phyloP scores from a whole-genome alignment of 2,888 invertebrate genomes.

The Hetaerina titia region DNA sequence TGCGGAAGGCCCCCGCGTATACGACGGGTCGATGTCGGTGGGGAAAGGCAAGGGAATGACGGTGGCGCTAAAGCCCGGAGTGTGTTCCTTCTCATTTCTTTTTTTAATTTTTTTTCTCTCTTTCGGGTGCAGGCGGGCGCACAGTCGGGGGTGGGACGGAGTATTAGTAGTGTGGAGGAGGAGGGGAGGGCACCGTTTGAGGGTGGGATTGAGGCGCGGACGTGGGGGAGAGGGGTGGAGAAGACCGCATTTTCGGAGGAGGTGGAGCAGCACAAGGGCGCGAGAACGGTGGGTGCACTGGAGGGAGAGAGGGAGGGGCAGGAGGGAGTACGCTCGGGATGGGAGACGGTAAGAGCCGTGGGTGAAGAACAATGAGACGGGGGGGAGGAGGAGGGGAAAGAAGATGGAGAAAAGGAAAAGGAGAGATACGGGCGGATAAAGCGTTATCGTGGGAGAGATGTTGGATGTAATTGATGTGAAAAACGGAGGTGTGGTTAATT shows the following conservation, averaged over 20 bases:
- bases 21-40: background rate
- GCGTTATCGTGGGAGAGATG: background rate
- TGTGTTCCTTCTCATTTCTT: background rate
- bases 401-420: background rate
- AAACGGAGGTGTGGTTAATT: no score
- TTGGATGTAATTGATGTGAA: no score
- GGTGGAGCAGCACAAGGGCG: no score
- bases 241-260: background rate
- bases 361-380: background rate
- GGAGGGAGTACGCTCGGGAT: background rate
- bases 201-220: background rate
- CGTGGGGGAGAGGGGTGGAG: background rate
- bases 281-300: no score
- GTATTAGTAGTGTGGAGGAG: background rate
- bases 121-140: no score
- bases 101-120: background rate
- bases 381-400: background rate
- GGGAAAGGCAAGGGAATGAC: background rate
- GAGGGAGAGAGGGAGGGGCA: background rate
- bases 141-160: no score
- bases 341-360: background rate
- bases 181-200: background rate
- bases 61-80: background rate
- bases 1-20: background rate
- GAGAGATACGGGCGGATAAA: background rate